Conservation (phyloP, 2,113 vertebrate genomes). For the Panthera uncia region DNA sequence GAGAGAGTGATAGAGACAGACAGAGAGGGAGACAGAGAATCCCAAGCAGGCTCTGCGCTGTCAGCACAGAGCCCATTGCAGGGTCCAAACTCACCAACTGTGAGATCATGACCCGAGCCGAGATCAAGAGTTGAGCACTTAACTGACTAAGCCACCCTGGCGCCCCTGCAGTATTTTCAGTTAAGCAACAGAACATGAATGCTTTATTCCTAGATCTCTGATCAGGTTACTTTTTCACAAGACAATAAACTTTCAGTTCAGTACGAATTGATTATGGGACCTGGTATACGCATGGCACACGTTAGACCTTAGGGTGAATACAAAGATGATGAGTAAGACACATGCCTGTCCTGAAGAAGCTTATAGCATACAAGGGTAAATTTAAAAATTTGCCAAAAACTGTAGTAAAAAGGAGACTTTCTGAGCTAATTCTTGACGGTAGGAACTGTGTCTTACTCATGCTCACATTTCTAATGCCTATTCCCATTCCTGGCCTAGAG, state of each 20-base stretch:
- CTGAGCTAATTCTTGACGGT: not conserved
- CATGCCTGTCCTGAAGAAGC: not conserved
- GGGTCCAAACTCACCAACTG: too few species aligned
- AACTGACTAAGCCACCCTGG: too few species aligned
- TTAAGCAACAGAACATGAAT: not conserved
- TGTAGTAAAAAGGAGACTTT: not conserved
- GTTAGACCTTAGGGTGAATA: not conserved
- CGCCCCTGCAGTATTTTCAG: not conserved
- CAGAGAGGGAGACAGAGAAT: too few species aligned
- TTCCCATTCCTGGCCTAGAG: not conserved
- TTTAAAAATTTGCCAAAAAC: not conserved
- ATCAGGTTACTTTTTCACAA: slow-evolving; percentile 10
- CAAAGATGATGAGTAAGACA: not conserved
- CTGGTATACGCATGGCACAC: not conserved
- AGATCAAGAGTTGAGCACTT: too few species aligned
- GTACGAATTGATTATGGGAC: not conserved
- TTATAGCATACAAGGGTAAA: not conserved
- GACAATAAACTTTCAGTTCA: not conserved
- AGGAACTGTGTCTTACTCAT: not conserved
- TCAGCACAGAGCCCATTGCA: too few species aligned
- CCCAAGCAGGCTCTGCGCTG: too few species aligned
- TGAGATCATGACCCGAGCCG: too few species aligned
- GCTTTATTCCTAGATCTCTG: not conserved
- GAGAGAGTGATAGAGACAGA: too few species aligned
- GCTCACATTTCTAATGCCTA: not conserved